Conservation (phyloP, 2,113 vertebrate genomes). For the Oncorhynchus tshawytscha region DNA sequence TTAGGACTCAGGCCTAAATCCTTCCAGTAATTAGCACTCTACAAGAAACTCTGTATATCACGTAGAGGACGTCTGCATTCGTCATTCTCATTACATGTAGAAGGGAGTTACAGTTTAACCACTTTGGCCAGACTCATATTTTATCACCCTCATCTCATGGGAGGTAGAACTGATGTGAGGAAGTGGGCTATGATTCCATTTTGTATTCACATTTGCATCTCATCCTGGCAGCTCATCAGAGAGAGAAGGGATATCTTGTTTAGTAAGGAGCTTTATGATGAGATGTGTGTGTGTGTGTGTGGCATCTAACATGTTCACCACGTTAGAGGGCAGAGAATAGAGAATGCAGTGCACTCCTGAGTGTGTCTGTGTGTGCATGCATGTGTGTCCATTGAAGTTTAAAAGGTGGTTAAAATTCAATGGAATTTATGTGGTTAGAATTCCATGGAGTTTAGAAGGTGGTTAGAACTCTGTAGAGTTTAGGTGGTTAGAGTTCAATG, state of each 20-base stretch:
- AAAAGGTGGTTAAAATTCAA: too few species aligned
- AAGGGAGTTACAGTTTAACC: conserved; percentile 35
- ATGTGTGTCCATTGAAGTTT: neutral
- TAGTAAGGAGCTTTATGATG: neutral
- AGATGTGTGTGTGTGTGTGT: neutral
- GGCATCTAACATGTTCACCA: conserved; percentile 32
- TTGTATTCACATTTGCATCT: conserved; percentile 45
- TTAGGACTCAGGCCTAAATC: conserved; percentile 22
- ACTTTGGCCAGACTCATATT: conserved; percentile 43
- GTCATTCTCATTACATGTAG: conserved; percentile 29
- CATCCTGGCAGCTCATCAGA: conserved; percentile 39
- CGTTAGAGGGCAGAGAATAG: conserved; percentile 16
- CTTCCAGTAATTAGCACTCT: conserved; percentile 17
- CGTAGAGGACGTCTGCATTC: conserved; percentile 31
- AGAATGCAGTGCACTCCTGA: conserved; percentile 21
- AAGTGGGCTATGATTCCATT: conserved; percentile 28
- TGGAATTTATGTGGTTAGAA: too few species aligned
- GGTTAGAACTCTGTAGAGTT: too few species aligned
- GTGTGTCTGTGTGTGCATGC: conserved; percentile 38
- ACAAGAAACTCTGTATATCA: neutral
- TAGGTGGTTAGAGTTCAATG: too few species aligned
- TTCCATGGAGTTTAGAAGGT: too few species aligned
- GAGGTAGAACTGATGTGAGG: conserved; percentile 31
- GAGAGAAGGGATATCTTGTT: conserved; percentile 10
- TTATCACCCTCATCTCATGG: conserved; percentile 27